These are phyloP conservation scores for Epinephelus cyanopodus DNA, from an alignment of 2,113 vertebrate species.

Conservation along the genomic window DNA sequence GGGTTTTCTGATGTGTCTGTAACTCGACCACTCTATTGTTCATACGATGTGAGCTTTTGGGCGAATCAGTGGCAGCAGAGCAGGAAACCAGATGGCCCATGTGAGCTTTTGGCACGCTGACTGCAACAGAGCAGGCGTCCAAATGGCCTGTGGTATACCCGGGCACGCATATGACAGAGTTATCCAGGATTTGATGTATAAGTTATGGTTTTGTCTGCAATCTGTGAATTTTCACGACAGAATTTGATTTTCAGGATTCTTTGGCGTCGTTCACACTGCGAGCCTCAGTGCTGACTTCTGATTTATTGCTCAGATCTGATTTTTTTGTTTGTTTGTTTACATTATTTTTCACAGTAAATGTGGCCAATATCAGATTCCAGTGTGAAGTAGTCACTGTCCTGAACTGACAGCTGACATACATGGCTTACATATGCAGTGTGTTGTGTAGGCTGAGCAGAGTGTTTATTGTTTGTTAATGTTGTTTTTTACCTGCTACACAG, in stretches of 20 bases:
- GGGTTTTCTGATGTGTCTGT: conserved; percentile 5
- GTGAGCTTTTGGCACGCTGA: conserved; percentile 71
- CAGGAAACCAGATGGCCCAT: conserved; percentile 76
- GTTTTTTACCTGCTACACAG: too few species aligned
- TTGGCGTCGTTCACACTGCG: background rate
- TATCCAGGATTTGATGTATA: conserved; percentile 33
- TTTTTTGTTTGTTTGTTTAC: too few species aligned
- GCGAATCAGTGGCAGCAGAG: conserved; percentile 52
- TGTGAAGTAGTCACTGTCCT: too few species aligned
- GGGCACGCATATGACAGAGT: conserved; percentile 58
- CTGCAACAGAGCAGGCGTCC: conserved; percentile 65
- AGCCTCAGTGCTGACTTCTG: too few species aligned
- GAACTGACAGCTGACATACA: too few species aligned
- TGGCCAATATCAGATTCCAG: too few species aligned
- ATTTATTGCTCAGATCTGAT: too few species aligned
- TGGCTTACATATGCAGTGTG: too few species aligned
- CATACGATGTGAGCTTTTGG: conserved; percentile 47
- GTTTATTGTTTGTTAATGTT: too few species aligned
- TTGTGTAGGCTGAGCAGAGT: too few species aligned
- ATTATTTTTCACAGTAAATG: too few species aligned
- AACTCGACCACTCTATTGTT: conserved; percentile 35
- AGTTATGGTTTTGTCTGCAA: conserved; percentile 27
- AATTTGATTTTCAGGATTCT: background rate
- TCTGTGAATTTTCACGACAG: conserved; percentile 35
- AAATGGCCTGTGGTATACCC: conserved; percentile 71